phyloP scores from a whole-genome alignment of 2,888 invertebrate species.

The Elysia crispata region DNA sequence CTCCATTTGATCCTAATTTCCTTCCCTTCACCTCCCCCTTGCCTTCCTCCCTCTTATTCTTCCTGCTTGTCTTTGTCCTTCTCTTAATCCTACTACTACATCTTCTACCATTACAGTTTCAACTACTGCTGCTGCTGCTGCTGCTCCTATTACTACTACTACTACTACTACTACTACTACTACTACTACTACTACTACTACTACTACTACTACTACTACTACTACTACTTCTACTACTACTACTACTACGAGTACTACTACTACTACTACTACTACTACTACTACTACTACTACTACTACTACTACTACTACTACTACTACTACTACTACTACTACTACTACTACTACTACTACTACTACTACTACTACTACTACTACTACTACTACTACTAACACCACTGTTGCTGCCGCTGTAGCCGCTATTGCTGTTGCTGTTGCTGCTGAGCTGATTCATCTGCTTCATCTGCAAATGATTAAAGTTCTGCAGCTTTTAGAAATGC shows the following conservation, averaged over 20 bases:
- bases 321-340: constrained; percentile 33
- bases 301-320: constrained; percentile 34
- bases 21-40: not conserved
- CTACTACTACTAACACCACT: too few relatives aligned
- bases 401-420: too few relatives aligned
- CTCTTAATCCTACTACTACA: not conserved
- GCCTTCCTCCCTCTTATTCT: not conserved
- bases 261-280: too few relatives aligned
- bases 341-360: constrained; percentile 29
- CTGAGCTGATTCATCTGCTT: too few relatives aligned
- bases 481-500: too few relatives aligned
- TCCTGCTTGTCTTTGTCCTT: not conserved
- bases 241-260: too few relatives aligned
- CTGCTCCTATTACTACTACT: too few relatives aligned
- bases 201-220: not conserved
- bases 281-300: constrained; percentile 33
- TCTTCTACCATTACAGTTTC: not conserved
- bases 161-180: not conserved
- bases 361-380: constrained; percentile 35
- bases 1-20: too few relatives aligned
- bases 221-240: not conserved
- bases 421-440: too few relatives aligned
- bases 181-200: not conserved
- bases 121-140: not conserved
- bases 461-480: too few relatives aligned